phyloP scores from a whole-genome alignment of 1,140 invertebrate species.

The Cydia pomonella region DNA sequence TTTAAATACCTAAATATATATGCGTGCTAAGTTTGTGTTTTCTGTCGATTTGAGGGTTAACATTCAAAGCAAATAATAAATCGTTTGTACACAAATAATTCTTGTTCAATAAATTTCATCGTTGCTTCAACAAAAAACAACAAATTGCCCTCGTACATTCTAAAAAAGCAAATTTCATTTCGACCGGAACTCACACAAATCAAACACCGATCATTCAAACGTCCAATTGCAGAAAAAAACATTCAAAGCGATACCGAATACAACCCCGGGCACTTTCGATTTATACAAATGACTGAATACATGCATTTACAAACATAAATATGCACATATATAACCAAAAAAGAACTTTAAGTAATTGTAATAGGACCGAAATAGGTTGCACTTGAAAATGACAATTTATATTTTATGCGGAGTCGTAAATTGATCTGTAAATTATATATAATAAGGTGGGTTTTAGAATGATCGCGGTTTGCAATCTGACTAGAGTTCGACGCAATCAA shows the following conservation, averaged over 20 bases:
- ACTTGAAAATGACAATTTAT: neutral
- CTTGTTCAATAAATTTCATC: neutral
- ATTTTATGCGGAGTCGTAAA: slow-evolving; percentile 27
- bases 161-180: slow-evolving; percentile 17
- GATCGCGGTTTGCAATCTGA: slow-evolving; percentile 8
- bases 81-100: neutral
- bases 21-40: too few species aligned
- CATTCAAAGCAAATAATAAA: too few species aligned
- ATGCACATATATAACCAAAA: neutral
- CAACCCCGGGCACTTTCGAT: slow-evolving; percentile 18
- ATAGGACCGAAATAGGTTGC: neutral
- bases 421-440: slow-evolving; percentile 36
- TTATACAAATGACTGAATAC: slow-evolving; percentile 21
- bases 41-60: too few species aligned
- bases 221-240: neutral
- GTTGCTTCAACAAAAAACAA: neutral
- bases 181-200: neutral
- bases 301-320: neutral
- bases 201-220: slow-evolving; percentile 16
- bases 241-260: slow-evolving; percentile 24
- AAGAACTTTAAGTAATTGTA: neutral
- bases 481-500: slow-evolving; percentile 37
- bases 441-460: neutral
- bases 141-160: neutral
- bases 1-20: too few species aligned